These are phyloP conservation scores for Caracal caracal DNA, from an alignment of 2,113 vertebrate species.

Conservation along the genomic window DNA sequence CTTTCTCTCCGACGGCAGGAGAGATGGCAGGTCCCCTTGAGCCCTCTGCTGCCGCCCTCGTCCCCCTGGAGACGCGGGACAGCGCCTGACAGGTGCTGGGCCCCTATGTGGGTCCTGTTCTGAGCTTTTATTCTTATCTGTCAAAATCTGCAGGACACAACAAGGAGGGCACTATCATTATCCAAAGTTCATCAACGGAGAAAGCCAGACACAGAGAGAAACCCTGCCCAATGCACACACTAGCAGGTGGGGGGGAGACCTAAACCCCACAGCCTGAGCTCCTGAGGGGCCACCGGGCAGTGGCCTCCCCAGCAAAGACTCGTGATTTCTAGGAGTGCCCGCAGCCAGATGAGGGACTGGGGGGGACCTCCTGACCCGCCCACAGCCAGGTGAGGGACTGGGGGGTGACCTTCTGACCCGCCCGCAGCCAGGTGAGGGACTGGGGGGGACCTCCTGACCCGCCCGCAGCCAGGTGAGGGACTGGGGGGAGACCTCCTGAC, in stretches of 20 bases:
- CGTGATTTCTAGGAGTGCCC: not conserved
- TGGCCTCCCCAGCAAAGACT: not conserved
- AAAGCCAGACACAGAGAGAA: not conserved
- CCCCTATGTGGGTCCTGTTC: not conserved
- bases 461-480: not conserved
- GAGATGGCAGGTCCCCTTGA: not conserved
- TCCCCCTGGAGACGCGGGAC: too few relatives aligned
- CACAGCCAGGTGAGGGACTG: accelerated
- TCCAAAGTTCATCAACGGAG: not conserved
- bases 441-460: not conserved
- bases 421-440: not conserved
- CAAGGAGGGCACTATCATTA: not conserved
- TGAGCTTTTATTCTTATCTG: not conserved
- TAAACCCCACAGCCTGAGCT: not conserved
- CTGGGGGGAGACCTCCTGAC: not conserved
- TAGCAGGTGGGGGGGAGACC: not conserved
- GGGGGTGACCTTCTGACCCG: not conserved
- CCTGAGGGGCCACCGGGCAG: not conserved
- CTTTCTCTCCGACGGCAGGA: not conserved
- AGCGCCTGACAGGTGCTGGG: not conserved
- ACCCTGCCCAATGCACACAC: not conserved
- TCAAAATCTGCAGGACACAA: not conserved
- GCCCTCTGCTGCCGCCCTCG: not conserved
- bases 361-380: not conserved
- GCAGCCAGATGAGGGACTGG: accelerated